These are phyloP conservation scores for Xestia c-nigrum DNA, from an alignment of 2,888 invertebrate species.

Conservation along the genomic window DNA sequence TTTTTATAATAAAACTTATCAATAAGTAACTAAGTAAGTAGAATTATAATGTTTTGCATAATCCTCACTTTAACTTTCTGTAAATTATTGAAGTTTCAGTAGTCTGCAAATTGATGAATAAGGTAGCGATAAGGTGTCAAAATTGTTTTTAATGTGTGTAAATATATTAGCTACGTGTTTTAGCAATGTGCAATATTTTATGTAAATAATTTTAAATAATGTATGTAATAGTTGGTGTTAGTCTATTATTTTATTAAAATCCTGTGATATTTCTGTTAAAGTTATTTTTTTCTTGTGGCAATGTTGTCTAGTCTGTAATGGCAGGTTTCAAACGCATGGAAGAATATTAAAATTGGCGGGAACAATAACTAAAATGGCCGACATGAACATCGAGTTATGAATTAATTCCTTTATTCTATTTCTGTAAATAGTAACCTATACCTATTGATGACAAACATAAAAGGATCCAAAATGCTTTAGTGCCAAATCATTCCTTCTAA, in stretches of 20 bases:
- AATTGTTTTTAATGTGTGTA: conserved; percentile 20
- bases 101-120: background rate
- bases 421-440: background rate
- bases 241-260: conserved; percentile 35
- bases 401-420: background rate
- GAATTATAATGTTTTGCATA: background rate
- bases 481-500: background rate
- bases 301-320: conserved; percentile 34
- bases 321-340: background rate
- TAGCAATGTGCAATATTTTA: conserved; percentile 54
- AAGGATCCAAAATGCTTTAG: conserved; percentile 20
- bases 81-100: background rate
- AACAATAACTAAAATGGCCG: background rate
- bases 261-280: conserved; percentile 59
- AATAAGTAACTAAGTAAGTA: background rate
- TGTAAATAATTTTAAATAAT: conserved; percentile 45
- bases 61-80: background rate
- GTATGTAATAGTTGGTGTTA: conserved; percentile 28
- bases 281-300: conserved; percentile 26
- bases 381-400: background rate
- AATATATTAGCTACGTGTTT: conserved; percentile 54
- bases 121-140: background rate
- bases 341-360: background rate
- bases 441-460: background rate
- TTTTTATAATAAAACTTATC: conserved; percentile 6